Conservation (phyloP, 2,113 vertebrate species). For the Grallaria varia region DNA sequence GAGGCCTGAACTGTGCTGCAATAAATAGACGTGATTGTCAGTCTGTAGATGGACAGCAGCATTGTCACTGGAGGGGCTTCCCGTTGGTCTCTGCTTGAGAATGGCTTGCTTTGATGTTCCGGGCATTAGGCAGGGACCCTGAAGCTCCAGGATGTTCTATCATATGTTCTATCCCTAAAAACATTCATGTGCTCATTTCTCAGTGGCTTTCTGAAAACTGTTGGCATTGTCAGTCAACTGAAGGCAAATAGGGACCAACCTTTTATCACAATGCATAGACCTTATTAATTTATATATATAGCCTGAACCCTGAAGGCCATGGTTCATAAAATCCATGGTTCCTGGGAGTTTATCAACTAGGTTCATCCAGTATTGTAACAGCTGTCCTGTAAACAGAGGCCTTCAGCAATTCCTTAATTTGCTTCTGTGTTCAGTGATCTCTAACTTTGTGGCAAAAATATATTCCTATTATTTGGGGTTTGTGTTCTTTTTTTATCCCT, state of each 20-base stretch:
- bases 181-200: fast-evolving
- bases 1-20: fast-evolving
- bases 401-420: not conserved
- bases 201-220: not conserved
- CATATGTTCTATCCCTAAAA: not conserved
- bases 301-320: not conserved
- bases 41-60: not conserved
- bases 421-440: not conserved
- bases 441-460: not conserved
- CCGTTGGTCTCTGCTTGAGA: not conserved
- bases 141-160: not conserved
- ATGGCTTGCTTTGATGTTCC: not conserved
- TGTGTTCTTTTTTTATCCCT: not conserved
- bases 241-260: not conserved
- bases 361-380: not conserved
- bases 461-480: not conserved
- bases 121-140: not conserved
- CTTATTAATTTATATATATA: not conserved
- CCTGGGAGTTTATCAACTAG: not conserved
- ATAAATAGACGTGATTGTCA: not conserved
- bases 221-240: not conserved
- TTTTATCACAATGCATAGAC: not conserved
- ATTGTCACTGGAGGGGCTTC: not conserved
- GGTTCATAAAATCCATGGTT: not conserved
- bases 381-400: not conserved